Percentiles rank a stretch among this genome's conserved stretches.
These are phyloP conservation scores for Hippopotamyrus pictus DNA, from an alignment of 2,797 vertebrate species.

Conservation along the genomic window DNA sequence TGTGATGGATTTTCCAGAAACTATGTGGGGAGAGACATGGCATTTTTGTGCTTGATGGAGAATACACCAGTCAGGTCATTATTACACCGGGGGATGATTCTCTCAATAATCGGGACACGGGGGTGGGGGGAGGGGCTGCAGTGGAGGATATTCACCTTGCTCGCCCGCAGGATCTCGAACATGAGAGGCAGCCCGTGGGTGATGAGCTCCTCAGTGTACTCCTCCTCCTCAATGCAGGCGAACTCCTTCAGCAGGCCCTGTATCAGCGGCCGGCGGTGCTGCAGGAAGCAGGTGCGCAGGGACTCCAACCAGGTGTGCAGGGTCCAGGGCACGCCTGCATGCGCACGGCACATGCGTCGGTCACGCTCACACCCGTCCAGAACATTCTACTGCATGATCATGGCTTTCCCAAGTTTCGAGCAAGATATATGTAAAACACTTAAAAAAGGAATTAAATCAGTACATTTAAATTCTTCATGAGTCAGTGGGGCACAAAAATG, in stretches of 20 bases:
- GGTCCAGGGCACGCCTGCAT: conserved; percentile 71
- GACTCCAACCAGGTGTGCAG: conserved; percentile 74
- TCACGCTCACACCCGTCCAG: not conserved
- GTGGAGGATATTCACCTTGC: conserved; percentile 56
- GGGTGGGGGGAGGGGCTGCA: not conserved
- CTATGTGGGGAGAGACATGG: not conserved
- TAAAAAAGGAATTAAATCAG: conserved; percentile 1
- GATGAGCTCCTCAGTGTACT: conserved; percentile 72
- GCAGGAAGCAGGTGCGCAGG: conserved; percentile 64
- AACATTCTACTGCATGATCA: not conserved
- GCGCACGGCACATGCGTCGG: not conserved
- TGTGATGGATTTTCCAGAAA: not conserved
- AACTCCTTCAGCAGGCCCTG: conserved; percentile 74
- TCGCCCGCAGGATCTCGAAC: conserved; percentile 71
- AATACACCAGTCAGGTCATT: not conserved
- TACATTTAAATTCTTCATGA: not conserved
- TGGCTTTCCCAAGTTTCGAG: not conserved
- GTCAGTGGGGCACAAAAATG: not conserved
- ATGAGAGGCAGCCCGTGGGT: conserved; percentile 71
- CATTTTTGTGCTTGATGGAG: not conserved
- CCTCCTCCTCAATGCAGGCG: conserved; percentile 68
- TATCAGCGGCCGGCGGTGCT: conserved; percentile 66
- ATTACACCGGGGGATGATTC: not conserved
- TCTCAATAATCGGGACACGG: not conserved
- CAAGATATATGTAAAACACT: not conserved